A percentile compares a stretch with the other conserved stretches of the same genome.
Evolutionary conservation across 2,888 invertebrate species (phyloP).

Genomic region (Cetonia aurata): DNA sequence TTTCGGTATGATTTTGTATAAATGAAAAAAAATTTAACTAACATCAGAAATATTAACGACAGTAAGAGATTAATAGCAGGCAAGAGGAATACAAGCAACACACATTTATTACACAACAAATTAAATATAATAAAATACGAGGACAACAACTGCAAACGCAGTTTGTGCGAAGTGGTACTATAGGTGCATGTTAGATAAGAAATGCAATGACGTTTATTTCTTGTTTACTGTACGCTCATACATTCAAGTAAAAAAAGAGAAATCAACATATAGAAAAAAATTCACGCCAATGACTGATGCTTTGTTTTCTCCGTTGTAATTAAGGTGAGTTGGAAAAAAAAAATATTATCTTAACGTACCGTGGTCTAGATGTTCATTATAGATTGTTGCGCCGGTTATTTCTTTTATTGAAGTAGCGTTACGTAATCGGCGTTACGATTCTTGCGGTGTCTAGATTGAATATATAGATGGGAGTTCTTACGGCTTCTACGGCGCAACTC

Average conservation of each 20-base stretch:
- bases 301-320: constrained; percentile 36
- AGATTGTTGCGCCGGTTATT: constrained; percentile 36
- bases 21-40: too few relatives aligned
- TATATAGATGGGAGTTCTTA: constrained; percentile 18
- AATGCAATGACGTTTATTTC: too few relatives aligned
- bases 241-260: background rate
- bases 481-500: constrained; percentile 1
- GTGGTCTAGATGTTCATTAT: constrained; percentile 39
- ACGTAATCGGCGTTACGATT: constrained; percentile 32
- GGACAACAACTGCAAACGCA: too few relatives aligned
- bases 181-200: too few relatives aligned
- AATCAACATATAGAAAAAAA: constrained; percentile 5
- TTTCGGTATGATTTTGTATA: too few relatives aligned
- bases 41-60: too few relatives aligned
- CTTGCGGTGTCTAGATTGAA: constrained; percentile 19
- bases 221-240: background rate
- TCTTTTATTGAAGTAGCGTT: constrained; percentile 38
- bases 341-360: constrained; percentile 31
- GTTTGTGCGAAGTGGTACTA: too few relatives aligned
- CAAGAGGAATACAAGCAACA: too few relatives aligned
- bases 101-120: too few relatives aligned
- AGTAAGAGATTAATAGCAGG: too few relatives aligned
- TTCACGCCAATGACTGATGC: constrained; percentile 28
- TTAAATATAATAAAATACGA: too few relatives aligned
- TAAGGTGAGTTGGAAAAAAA: constrained; percentile 39